phyloP scores from a whole-genome alignment of 2,797 vertebrate genomes.

The Acipenser ruthenus region DNA sequence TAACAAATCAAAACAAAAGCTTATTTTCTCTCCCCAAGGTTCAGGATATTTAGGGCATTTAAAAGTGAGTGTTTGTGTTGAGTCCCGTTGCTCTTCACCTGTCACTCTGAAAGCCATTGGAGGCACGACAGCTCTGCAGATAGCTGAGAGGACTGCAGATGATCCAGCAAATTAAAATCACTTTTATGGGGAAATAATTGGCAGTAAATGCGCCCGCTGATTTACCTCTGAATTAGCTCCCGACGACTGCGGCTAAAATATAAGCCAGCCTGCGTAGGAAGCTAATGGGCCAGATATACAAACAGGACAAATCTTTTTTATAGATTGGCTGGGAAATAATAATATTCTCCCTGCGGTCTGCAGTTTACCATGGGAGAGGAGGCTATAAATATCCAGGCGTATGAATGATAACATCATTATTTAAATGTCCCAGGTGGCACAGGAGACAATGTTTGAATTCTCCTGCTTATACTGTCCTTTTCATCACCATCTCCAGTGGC shows the following conservation, averaged over 20 bases:
- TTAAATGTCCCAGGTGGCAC: background rate
- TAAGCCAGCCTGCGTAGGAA: background rate
- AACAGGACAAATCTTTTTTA: background rate
- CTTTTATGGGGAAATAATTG: constrained; percentile 1
- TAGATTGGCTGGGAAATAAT: background rate
- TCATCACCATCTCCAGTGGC: background rate
- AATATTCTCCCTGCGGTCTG: background rate
- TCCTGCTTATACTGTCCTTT: background rate
- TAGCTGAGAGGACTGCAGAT: background rate
- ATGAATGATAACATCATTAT: background rate
- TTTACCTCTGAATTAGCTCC: background rate
- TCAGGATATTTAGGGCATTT: too few species aligned
- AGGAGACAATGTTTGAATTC: background rate
- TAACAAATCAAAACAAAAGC: too few species aligned
- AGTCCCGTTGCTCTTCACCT: background rate
- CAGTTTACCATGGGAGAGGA: background rate
- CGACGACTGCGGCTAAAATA: background rate
- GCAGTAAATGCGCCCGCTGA: background rate
- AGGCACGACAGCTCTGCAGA: background rate
- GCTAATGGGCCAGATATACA: background rate
- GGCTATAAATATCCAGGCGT: background rate
- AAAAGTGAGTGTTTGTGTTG: too few species aligned
- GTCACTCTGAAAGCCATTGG: background rate
- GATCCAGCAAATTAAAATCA: background rate
- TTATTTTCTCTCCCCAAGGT: too few species aligned